These are phyloP conservation scores for Halcyon leucocephala DNA, from an alignment of 2,797 vertebrate species.

Conservation along the genomic window DNA sequence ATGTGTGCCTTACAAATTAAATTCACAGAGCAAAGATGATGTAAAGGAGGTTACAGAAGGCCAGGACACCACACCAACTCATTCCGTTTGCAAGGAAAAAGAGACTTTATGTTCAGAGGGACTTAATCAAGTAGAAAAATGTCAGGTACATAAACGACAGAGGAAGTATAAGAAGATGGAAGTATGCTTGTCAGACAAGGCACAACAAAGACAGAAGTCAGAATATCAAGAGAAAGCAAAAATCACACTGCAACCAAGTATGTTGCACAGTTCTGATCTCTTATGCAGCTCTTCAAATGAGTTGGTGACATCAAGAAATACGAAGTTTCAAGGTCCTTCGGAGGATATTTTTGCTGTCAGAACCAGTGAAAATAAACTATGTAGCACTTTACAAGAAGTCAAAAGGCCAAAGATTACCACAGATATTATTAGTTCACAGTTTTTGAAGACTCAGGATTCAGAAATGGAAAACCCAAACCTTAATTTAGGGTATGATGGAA, in stretches of 20 bases:
- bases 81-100: neutral
- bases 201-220: neutral
- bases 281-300: neutral
- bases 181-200: neutral
- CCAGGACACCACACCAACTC: neutral
- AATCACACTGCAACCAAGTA: neutral
- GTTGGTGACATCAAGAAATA: neutral
- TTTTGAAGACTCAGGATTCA: conserved; percentile 42
- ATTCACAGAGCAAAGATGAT: neutral
- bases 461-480: conserved; percentile 25
- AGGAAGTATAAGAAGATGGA: neutral
- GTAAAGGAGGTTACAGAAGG: neutral
- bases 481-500: neutral
- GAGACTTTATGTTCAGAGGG: neutral
- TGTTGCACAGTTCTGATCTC: neutral
- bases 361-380: neutral
- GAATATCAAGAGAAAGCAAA: neutral
- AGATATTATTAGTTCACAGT: neutral
- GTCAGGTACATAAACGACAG: neutral
- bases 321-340: neutral
- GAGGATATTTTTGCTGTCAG: neutral
- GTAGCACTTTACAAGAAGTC: conserved; percentile 33
- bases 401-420: conserved; percentile 60
- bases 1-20: conserved; percentile 8
- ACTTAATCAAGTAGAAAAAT: neutral